Conservation (phyloP, 2,113 vertebrate genomes). For the Mastomys coucha region DNA sequence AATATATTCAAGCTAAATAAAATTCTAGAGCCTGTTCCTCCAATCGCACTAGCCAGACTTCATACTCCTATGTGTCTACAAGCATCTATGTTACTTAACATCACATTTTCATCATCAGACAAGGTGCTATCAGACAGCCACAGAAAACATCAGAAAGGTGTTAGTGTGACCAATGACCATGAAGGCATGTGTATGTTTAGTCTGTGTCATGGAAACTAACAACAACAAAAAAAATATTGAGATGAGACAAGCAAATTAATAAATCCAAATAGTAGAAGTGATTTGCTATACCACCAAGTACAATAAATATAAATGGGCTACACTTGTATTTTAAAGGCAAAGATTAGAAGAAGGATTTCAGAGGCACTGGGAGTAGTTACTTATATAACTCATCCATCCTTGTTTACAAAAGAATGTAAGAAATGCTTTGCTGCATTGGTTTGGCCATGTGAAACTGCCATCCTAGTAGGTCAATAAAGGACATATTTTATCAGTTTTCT, state of each 20-base stretch:
- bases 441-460: neutral
- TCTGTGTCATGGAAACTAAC: neutral
- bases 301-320: neutral
- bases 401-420: neutral
- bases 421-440: neutral
- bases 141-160: neutral
- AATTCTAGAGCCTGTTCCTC: neutral
- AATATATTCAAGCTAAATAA: neutral
- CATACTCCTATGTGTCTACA: neutral
- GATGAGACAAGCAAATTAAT: neutral
- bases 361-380: neutral
- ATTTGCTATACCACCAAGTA: neutral
- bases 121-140: no score
- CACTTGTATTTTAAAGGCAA: neutral
- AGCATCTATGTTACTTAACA: neutral
- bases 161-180: no score
- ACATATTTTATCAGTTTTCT: neutral
- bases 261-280: neutral
- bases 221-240: neutral
- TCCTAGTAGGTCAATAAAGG: neutral
- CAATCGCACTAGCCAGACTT: neutral
- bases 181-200: neutral
- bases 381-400: neutral
- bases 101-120: neutral
- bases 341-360: neutral